Conservation (phyloP, 2,888 invertebrate species). For the Ommatoiulus sabulosus region DNA sequence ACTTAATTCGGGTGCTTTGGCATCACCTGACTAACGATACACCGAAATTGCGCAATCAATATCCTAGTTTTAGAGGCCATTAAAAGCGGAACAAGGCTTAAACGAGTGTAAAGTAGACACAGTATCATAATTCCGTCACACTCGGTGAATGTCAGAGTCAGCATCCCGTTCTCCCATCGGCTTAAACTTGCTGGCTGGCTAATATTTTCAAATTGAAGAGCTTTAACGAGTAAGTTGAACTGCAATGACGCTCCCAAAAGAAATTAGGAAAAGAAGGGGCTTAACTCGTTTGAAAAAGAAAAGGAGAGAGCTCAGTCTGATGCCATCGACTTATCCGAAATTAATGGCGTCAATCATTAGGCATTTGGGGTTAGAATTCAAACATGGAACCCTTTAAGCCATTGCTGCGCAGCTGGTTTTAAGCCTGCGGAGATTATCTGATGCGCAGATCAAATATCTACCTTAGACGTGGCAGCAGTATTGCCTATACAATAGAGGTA, state of each 20-base stretch:
- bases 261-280: constrained; percentile 17
- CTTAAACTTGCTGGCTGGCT: constrained; percentile 9
- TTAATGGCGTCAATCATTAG: constrained; percentile 19
- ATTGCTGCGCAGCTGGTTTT: neutral
- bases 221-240: neutral
- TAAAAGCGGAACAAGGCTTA: constrained; percentile 12
- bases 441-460: no score
- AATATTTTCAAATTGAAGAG: neutral
- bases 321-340: neutral
- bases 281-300: neutral
- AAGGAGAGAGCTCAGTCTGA: neutral
- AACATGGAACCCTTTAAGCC: neutral
- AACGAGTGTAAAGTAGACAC: neutral
- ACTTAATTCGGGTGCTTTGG: neutral
- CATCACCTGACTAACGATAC: neutral
- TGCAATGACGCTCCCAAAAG: neutral
- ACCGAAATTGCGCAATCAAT: neutral
- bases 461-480: no score
- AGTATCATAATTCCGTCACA: neutral
- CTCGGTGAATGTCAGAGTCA: neutral
- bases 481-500: no score
- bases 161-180: neutral
- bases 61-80: neutral
- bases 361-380: neutral
- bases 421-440: neutral